A percentile compares a stretch with the other conserved stretches of the same genome.
Evolutionary conservation across 2,888 invertebrate genomes (phyloP).

Genomic region (Cataglyphis altisquamis): DNA sequence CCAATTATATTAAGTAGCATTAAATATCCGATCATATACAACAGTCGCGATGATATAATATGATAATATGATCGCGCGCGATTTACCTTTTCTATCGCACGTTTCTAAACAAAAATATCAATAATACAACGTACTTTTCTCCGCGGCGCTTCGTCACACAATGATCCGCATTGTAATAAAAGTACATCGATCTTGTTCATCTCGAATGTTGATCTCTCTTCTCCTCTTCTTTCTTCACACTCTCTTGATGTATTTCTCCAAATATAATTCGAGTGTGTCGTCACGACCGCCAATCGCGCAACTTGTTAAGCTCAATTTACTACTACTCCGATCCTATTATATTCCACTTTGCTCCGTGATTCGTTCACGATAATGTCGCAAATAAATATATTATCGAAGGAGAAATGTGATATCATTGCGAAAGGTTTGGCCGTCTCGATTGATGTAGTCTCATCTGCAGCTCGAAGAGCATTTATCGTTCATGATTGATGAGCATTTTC

Average conservation of each 20-base stretch:
- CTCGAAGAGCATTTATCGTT: neutral
- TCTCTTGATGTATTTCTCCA: constrained; percentile 76
- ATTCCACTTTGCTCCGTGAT: constrained; percentile 31
- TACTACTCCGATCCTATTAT: neutral
- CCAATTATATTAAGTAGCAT: neutral
- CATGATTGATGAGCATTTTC: too few species aligned
- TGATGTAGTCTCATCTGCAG: neutral
- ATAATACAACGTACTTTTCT: constrained; percentile 48
- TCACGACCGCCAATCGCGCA: constrained; percentile 49
- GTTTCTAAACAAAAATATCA: neutral
- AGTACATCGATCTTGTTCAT: constrained; percentile 54
- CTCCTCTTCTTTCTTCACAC: constrained; percentile 13
- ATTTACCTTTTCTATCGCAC: constrained; percentile 9
- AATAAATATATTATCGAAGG: neutral
- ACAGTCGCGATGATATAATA: neutral
- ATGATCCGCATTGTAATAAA: constrained; percentile 63
- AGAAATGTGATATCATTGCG: neutral
- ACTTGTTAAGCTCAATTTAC: neutral
- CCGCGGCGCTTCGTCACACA: constrained; percentile 63
- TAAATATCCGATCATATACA: neutral
- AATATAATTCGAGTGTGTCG: constrained; percentile 75
- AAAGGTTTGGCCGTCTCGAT: neutral
- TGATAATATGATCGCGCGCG: neutral
- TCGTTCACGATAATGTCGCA: constrained; percentile 12
- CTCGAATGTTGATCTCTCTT: constrained; percentile 32